A percentile compares a stretch with the other conserved stretches of the same genome.
These are phyloP conservation scores for Gopherus flavomarginatus DNA, from an alignment of 2,113 vertebrate genomes.

Conservation along the genomic window DNA sequence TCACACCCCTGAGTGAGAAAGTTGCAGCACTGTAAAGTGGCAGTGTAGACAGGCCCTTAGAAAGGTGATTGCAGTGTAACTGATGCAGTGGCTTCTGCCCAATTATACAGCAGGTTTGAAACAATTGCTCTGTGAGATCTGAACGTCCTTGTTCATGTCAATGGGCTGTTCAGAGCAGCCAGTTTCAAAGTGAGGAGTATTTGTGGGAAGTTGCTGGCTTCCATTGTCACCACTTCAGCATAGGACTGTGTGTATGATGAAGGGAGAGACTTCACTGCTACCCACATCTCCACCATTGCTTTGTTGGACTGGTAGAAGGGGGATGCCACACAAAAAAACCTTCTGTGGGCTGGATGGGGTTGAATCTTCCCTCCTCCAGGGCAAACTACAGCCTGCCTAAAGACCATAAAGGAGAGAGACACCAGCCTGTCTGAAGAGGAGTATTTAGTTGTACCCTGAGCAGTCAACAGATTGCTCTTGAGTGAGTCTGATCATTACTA, in stretches of 20 bases:
- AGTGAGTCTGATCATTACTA: background rate
- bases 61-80: rapidly evolving
- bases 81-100: background rate
- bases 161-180: background rate
- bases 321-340: background rate
- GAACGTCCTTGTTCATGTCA: background rate
- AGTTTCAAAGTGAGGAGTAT: background rate
- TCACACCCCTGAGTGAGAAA: too few relatives aligned
- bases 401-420: background rate
- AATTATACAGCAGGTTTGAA: background rate
- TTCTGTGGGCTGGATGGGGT: background rate
- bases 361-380: background rate
- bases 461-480: background rate
- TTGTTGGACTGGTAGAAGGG: background rate
- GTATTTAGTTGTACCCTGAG: background rate
- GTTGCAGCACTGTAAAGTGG: too few relatives aligned
- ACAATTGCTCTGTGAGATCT: background rate
- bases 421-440: background rate
- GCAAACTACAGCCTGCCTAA: background rate
- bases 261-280: background rate
- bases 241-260: background rate
- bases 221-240: background rate
- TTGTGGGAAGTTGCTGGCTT: background rate
- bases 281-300: background rate
- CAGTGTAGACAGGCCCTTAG: rapidly evolving